Evolutionary conservation across 1,140 invertebrate species (phyloP).

Genomic region (Danaus melanippus): DNA sequence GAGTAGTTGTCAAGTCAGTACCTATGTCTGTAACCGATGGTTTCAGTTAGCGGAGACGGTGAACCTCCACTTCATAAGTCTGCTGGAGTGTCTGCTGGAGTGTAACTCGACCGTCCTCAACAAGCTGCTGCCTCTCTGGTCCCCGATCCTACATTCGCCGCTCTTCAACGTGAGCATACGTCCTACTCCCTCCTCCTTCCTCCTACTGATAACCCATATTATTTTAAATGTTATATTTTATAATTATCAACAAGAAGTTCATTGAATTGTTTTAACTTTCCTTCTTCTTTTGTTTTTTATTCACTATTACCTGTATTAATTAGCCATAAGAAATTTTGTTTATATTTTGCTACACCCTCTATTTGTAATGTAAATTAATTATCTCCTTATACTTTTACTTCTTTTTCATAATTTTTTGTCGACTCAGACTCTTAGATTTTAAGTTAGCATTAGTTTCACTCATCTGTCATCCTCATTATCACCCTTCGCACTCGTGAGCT

Average conservation of each 20-base stretch:
- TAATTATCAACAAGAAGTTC: background rate
- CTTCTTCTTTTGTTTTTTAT: no score
- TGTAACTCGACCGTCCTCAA: slow-evolving; percentile 94
- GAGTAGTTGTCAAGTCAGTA: background rate
- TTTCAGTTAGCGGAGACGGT: slow-evolving; percentile 95
- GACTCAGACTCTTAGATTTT: no score
- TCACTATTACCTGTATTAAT: no score
- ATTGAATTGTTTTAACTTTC: no score
- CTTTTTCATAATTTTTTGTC: no score
- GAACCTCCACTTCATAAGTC: slow-evolving; percentile 95
- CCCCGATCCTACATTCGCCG: slow-evolving; percentile 92
- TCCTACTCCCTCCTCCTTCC: slow-evolving; percentile 2
- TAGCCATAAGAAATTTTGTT: no score
- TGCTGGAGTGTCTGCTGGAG: slow-evolving; percentile 96
- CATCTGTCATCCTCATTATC: no score
- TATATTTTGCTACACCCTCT: no score
- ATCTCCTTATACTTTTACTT: no score
- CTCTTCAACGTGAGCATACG: slow-evolving; percentile 79
- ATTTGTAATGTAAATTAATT: no score
- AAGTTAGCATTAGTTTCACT: no score
- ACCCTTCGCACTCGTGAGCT: no score
- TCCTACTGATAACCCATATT: background rate
- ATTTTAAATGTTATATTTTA: slow-evolving; percentile 10
- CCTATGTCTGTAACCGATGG: background rate
- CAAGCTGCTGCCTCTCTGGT: slow-evolving; percentile 90